These are phyloP conservation scores for Rhysida immarginata DNA, from an alignment of 1,140 invertebrate species.

Conservation along the genomic window DNA sequence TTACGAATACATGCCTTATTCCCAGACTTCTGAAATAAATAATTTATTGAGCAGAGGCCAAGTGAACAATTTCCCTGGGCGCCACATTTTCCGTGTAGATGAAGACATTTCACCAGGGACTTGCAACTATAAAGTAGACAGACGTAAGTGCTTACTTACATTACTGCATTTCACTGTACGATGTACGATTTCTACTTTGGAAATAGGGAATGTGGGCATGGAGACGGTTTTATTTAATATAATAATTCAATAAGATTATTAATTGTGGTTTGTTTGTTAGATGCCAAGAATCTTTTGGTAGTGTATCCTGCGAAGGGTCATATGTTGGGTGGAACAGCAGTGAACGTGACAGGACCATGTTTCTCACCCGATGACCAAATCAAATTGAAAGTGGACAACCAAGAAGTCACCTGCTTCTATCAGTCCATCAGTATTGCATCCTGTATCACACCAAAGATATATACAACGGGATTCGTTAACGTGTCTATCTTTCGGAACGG, in stretches of 20 bases:
- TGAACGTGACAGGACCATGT: constrained; percentile 90
- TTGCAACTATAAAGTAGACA: constrained; percentile 40
- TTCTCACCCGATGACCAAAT: constrained; percentile 55
- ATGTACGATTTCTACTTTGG: too few species aligned
- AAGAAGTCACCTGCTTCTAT: constrained; percentile 23
- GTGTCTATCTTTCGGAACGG: constrained; percentile 67
- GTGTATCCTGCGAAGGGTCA: constrained; percentile 47
- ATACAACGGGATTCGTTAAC: constrained; percentile 76
- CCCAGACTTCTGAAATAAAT: constrained; percentile 63
- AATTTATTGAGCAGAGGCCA: constrained; percentile 67
- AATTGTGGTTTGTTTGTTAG: too few species aligned
- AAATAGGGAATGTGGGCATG: too few species aligned
- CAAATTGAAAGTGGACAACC: constrained; percentile 42
- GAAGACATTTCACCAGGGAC: constrained; percentile 83
- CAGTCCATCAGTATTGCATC: constrained; percentile 52
- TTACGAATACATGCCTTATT: constrained; percentile 80
- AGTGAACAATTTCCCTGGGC: constrained; percentile 70
- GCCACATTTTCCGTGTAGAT: constrained; percentile 87
- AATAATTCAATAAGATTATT: too few species aligned
- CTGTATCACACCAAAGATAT: constrained; percentile 71
- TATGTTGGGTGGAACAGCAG: constrained; percentile 85
- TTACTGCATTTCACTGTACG: too few species aligned
- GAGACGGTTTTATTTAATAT: too few species aligned
- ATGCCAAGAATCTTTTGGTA: neutral
- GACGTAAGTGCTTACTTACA: too few species aligned